Percentiles rank a stretch among this genome's conserved stretches.
These are phyloP conservation scores for Oplegnathus fasciatus DNA, from an alignment of 2,113 vertebrate genomes.

Conservation along the genomic window DNA sequence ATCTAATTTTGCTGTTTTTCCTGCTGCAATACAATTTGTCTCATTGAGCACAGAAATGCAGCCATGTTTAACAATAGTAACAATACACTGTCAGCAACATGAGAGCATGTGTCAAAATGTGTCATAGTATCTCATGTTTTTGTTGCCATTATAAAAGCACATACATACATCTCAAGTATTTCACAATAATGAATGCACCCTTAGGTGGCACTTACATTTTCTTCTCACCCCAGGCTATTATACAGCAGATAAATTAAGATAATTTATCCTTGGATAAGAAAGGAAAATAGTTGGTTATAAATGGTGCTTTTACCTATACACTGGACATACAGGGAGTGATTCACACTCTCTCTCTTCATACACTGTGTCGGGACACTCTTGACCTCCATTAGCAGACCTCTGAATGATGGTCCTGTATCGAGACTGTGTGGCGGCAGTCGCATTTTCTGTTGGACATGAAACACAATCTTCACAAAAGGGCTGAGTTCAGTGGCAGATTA, in stretches of 20 bases:
- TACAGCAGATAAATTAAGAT: background rate
- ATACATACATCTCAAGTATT: background rate
- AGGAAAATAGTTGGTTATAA: background rate
- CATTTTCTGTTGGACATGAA: slow-evolving; percentile 86
- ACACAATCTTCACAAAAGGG: slow-evolving; percentile 54
- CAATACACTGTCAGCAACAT: background rate
- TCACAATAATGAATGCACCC: background rate
- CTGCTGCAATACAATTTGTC: background rate
- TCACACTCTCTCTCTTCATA: slow-evolving; percentile 98
- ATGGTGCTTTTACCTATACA: slow-evolving; percentile 88
- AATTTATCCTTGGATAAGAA: background rate
- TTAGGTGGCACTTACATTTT: background rate
- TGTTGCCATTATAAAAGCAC: no score
- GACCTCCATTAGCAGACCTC: slow-evolving; percentile 89
- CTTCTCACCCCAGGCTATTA: background rate
- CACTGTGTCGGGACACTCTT: slow-evolving; percentile 94
- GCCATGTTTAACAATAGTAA: background rate
- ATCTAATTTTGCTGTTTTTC: background rate
- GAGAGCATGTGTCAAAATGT: background rate
- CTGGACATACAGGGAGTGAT: slow-evolving; percentile 87
- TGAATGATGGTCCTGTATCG: slow-evolving; percentile 92
- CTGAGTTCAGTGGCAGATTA: background rate
- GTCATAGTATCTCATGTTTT: background rate
- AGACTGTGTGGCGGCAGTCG: slow-evolving; percentile 88
- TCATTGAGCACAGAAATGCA: background rate